A percentile compares a stretch with the other conserved stretches of the same genome.
These are phyloP conservation scores for Sebastolobus alascanus DNA, from an alignment of 2,797 vertebrate genomes.

Conservation along the genomic window DNA sequence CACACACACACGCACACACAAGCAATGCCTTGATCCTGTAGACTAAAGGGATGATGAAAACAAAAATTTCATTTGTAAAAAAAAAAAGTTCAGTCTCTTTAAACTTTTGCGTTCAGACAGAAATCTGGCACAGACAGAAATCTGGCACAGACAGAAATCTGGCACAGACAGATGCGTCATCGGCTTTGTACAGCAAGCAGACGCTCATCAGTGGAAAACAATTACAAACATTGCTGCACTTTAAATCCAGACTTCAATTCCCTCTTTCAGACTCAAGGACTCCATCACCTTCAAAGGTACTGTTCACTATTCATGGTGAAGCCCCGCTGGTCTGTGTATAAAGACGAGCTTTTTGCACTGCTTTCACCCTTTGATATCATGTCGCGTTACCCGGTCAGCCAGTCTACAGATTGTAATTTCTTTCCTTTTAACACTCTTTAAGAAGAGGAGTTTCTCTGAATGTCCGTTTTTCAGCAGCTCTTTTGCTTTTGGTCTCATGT, in stretches of 20 bases:
- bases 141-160: constrained; percentile 25
- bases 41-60: constrained; percentile 17
- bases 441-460: background rate
- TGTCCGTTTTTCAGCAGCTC: background rate
- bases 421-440: constrained; percentile 27
- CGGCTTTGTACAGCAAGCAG: constrained; percentile 32
- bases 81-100: constrained; percentile 31
- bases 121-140: constrained; percentile 30
- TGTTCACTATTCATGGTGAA: constrained; percentile 20
- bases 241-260: constrained; percentile 28
- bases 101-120: constrained; percentile 25
- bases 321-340: constrained; percentile 1
- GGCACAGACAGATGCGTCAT: constrained; percentile 31
- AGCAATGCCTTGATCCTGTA: background rate
- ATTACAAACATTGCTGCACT: constrained; percentile 16
- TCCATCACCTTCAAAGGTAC: constrained; percentile 46
- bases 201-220: constrained; percentile 26
- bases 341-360: constrained; percentile 32
- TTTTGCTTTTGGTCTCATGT: constrained; percentile 5
- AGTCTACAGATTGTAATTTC: constrained; percentile 34
- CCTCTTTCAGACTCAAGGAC: constrained; percentile 47
- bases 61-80: constrained; percentile 8
- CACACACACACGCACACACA: background rate
- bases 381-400: constrained; percentile 23
- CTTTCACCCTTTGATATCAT: constrained; percentile 39